Conservation (phyloP, 1,140 invertebrate species). For the Apis florea region DNA sequence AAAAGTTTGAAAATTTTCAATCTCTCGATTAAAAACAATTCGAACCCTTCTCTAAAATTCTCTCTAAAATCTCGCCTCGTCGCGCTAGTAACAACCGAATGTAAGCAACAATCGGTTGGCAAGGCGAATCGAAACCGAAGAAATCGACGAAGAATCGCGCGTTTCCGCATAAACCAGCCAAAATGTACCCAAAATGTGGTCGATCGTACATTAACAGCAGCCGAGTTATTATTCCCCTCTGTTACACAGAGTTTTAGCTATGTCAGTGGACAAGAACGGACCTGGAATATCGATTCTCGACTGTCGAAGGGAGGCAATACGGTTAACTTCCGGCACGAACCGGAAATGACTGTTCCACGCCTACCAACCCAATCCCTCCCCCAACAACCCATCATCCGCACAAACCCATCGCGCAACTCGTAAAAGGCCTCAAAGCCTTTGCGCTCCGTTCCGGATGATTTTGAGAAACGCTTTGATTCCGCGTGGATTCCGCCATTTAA, state of each 20-base stretch:
- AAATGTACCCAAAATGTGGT: background rate
- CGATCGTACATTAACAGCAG: background rate
- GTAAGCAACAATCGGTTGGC: too few species aligned
- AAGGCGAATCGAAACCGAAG: background rate
- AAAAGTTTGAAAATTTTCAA: too few species aligned
- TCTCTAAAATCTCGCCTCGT: too few species aligned
- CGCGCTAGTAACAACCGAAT: too few species aligned
- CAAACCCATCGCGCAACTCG: background rate
- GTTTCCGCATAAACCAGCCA: background rate
- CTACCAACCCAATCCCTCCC: slow-evolving; percentile 66
- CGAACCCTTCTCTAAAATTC: too few species aligned
- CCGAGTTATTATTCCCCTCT: slow-evolving; percentile 39
- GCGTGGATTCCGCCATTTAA: too few species aligned
- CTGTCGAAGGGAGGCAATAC: slow-evolving; percentile 68
- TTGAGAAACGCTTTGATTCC: slow-evolving; percentile 24
- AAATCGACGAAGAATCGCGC: background rate
- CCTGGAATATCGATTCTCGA: slow-evolving; percentile 59
- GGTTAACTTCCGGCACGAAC: slow-evolving; percentile 63
- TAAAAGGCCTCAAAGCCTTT: slow-evolving; percentile 4
- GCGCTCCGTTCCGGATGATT: slow-evolving; percentile 12
- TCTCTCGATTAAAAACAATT: too few species aligned
- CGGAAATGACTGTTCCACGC: slow-evolving; percentile 73
- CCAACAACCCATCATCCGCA: background rate
- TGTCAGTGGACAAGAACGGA: slow-evolving; percentile 23
- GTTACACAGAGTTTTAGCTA: slow-evolving; percentile 9